These are phyloP conservation scores for Cacatua alba DNA, from an alignment of 2,113 vertebrate genomes.

Conservation along the genomic window DNA sequence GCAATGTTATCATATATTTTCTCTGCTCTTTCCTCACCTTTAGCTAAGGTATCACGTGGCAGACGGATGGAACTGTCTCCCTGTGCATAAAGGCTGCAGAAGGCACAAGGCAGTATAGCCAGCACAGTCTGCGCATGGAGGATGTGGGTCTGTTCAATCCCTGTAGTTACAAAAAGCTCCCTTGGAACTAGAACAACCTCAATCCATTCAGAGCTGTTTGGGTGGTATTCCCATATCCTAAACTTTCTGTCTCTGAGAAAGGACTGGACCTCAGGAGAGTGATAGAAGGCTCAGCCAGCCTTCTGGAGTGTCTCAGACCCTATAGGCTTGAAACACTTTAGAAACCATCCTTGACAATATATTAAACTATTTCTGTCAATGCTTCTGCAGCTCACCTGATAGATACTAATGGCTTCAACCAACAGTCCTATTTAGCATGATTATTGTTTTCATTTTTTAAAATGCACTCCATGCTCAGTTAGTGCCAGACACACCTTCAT, in stretches of 20 bases:
- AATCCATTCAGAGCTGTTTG: neutral
- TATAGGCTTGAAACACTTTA: neutral
- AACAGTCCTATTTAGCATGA: conserved; percentile 70
- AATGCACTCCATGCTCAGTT: conserved; percentile 66
- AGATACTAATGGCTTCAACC: conserved; percentile 66
- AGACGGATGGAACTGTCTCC: neutral
- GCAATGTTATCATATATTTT: neutral
- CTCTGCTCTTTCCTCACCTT: neutral
- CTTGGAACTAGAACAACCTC: neutral
- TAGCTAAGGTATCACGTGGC: fast-evolving
- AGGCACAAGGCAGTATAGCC: fast-evolving
- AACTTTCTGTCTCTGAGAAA: neutral
- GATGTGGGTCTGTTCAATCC: neutral
- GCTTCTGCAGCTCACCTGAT: conserved; percentile 55
- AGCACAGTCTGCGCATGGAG: fast-evolving
- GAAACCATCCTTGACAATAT: conserved; percentile 19
- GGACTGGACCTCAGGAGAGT: neutral
- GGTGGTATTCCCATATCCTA: neutral
- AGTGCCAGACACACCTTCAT: conserved; percentile 70
- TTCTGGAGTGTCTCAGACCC: neutral
- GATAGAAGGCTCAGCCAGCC: neutral
- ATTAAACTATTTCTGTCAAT: conserved; percentile 66
- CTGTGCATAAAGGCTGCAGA: neutral
- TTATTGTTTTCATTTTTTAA: conserved; percentile 72
- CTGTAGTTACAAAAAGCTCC: neutral